Base-by-base conservation (phyloP, 2,113 vertebrate species). In the Apistogramma diplotaenia region DNA sequence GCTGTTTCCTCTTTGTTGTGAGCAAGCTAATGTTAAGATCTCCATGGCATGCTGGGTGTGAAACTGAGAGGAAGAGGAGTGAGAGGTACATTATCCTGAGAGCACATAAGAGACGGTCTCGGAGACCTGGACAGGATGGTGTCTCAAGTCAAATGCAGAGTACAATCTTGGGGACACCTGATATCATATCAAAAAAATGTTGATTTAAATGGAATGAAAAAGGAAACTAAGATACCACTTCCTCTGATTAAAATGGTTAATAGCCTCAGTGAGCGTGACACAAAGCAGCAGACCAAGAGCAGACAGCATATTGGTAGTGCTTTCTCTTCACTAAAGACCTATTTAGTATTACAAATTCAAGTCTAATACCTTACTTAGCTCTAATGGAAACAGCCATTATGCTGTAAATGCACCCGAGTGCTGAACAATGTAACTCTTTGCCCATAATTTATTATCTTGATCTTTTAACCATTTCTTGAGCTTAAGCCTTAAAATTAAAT, bases 101-200 rank as follows among this genome's bases (percentile, higher is more conserved):
- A 73, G 71, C 51, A 84, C 55, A 78, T 15, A 65, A 40, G 61
- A 78, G 53, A 62, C 49, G 12, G 53, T 57, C 81, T 80, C 83
- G 58, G 58, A 84, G 85, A 73, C 62, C 60, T 4, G 74, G 60
- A 83, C 62, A 76, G 70, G 12, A 56, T 79, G 62, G 23, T 54
- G 84, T 87, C 84, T 82, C n/a, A 33, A 25, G 56, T 46, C 53
- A 84, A 83, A 65, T 65, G 80, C 74, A 62, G 33, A 81, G 62
- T 56, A 53, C 25, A 82, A 89, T 88, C 74, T 92, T 74, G 73
- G 79, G 85, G 82, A 84, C 87, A 87, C 88, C 89, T 91, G 92
- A 94, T 93, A 93, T 75, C 67, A 58, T 93, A 91, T 92, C 90
- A 83, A 78, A 79, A 85, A 58, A 19, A 58, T 58, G 53, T 4